Conservation (phyloP, 2,797 vertebrate genomes). For the Rhinatrema bivittatum region DNA sequence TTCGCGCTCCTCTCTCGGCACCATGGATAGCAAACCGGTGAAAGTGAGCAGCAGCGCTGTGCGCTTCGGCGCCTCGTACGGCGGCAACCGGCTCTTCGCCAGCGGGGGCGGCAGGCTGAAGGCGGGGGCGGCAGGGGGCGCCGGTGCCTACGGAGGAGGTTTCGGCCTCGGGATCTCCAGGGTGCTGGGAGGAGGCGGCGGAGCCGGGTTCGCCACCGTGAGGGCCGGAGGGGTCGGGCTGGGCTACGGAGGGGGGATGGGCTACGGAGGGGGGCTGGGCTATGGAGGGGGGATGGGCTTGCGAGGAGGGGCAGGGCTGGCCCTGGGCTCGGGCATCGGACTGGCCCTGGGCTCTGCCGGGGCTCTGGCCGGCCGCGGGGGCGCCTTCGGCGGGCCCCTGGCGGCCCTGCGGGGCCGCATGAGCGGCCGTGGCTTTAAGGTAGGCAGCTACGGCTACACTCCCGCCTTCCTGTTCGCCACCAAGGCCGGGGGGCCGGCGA, state of each 20-base stretch:
- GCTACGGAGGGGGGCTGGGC: not conserved
- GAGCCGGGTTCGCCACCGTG: not conserved
- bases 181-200: constrained; percentile 1
- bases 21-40: constrained; percentile 28
- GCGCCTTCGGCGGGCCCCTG: constrained; percentile 22
- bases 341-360: not conserved
- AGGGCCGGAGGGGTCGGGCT: not conserved
- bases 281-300: constrained; percentile 5
- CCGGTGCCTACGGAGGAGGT: not conserved
- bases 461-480: constrained; percentile 29
- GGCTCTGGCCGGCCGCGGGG: constrained; percentile 9
- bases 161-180: not conserved
- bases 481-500: constrained; percentile 9
- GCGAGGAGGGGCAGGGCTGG: constrained; percentile 10
- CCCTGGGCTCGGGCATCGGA: not conserved
- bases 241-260: constrained; percentile 1
- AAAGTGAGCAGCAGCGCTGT: constrained; percentile 40
- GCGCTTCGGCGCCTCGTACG: constrained; percentile 44
- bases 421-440: constrained; percentile 39
- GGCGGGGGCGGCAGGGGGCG: not conserved
- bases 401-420: constrained; percentile 33
- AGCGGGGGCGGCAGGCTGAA: constrained; percentile 5
- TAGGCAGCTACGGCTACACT: constrained; percentile 42
- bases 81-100: constrained; percentile 37
- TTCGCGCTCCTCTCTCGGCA: constrained; percentile 1